Evolutionary conservation across 2,888 invertebrate genomes (phyloP), one percentile per base, ranked within the genome.

Genomic region (Phrixothrix hirtus): DNA sequence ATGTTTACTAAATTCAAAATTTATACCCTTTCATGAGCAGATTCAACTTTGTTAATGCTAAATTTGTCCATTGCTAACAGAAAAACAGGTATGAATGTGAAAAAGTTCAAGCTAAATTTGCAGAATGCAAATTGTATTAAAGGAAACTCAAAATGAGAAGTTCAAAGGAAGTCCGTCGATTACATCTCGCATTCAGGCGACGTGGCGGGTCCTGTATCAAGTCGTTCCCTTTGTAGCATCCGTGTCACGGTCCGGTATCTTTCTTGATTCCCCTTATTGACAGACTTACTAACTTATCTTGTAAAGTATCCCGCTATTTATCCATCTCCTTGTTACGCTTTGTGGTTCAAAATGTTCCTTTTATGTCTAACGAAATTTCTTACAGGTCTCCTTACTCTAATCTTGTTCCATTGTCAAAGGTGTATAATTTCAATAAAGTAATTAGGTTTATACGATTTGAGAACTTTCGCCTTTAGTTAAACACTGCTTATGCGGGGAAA

Each of bases 161-260:
- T 60, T 66, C 69, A 70, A 71, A 70, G 69, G 46, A 64, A 63
- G 64, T 60, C 65, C 61, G 65, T 59, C 65, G 67, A 71, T 71
- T 69, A 65, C 66, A 70, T 71, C 70, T 67, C 55, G 68, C 64
- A 71, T 71, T 71, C 71, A 68, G 67, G 38, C 56, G 63, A 66
- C 68, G 69, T 70, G 64, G 65, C 34, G 62, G 62, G 62, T 65
- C 63, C 64, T 63, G 68, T 68, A 69, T 67, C 69, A 67, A 63
- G 66, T 63, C 64, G 60, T 51, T 41, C 63, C 64, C 66, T 70
- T 67, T 69, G 69, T 69, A 68, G 62, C 63, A 58, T 61, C 63
- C 63, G 64, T 62, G 66, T 68, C 66, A 62, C 66, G 63, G 59
- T 59, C 65, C 66, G 64, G 61, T 63, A 64, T 67, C 55, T 63